A percentile compares a stretch with the other conserved stretches of the same genome.
Conservation (phyloP, 2,113 vertebrate species). For the Pygoscelis antarcticus region DNA sequence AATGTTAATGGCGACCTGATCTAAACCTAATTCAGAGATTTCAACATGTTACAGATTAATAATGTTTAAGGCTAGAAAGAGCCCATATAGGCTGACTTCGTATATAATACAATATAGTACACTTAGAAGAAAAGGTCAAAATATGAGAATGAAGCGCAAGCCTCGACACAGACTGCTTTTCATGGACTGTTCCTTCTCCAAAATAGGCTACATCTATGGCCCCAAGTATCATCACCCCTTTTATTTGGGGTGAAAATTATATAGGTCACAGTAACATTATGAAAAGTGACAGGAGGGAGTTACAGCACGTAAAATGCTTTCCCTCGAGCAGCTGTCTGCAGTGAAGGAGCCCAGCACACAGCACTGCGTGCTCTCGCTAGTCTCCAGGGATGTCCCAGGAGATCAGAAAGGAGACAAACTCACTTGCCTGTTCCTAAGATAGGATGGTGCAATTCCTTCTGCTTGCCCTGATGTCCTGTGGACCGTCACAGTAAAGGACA, state of each 20-base stretch:
- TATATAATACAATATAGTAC: background rate
- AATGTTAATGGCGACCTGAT: background rate
- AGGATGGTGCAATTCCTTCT: background rate
- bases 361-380: background rate
- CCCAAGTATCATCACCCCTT: background rate
- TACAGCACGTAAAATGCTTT: background rate
- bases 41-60: background rate
- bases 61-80: background rate
- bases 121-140: background rate
- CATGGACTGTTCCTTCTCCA: background rate
- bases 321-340: background rate
- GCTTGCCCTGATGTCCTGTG: background rate
- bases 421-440: background rate
- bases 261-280: constrained; percentile 18
- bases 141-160: background rate
- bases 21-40: background rate
- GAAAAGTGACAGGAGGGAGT: constrained; percentile 16
- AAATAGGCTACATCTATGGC: background rate
- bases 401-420: background rate
- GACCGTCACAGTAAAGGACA: background rate
- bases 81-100: background rate
- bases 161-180: background rate
- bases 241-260: background rate
- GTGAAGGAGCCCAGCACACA: background rate
- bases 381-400: background rate